A percentile compares a stretch with the other conserved stretches of the same genome.
phyloP scores from a whole-genome alignment of 2,797 vertebrate genomes.

The Muscicapa striata region DNA sequence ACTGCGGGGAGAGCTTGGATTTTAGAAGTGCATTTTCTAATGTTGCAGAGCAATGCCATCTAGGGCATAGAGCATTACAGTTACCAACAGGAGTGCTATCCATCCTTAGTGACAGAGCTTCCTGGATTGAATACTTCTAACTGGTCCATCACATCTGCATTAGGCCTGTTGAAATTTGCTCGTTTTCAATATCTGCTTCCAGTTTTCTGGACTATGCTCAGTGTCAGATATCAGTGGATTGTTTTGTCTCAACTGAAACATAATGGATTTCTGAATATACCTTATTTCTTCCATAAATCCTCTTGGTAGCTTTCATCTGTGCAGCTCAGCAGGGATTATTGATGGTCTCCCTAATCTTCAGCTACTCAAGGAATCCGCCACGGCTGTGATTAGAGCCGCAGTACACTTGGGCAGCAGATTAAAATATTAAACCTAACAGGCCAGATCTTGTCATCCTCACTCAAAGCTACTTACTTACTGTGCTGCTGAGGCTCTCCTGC shows the following conservation, averaged over 20 bases:
- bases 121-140: neutral
- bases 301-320: neutral
- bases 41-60: conserved; percentile 44
- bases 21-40: neutral
- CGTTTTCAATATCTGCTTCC: neutral
- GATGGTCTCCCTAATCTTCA: neutral
- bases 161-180: neutral
- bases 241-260: neutral
- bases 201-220: neutral
- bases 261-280: neutral
- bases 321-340: neutral
- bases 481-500: neutral
- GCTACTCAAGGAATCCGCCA: rapidly evolving
- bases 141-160: neutral
- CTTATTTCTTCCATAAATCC: neutral
- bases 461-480: neutral
- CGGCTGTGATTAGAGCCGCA: neutral
- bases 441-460: neutral
- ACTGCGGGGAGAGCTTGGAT: neutral
- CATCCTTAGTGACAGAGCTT: neutral
- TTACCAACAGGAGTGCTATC: neutral
- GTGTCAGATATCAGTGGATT: neutral
- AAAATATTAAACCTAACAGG: neutral
- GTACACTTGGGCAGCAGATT: neutral
- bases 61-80: neutral